phyloP scores from a whole-genome alignment of 2,888 invertebrate species.

The Deroplatys truncata region DNA sequence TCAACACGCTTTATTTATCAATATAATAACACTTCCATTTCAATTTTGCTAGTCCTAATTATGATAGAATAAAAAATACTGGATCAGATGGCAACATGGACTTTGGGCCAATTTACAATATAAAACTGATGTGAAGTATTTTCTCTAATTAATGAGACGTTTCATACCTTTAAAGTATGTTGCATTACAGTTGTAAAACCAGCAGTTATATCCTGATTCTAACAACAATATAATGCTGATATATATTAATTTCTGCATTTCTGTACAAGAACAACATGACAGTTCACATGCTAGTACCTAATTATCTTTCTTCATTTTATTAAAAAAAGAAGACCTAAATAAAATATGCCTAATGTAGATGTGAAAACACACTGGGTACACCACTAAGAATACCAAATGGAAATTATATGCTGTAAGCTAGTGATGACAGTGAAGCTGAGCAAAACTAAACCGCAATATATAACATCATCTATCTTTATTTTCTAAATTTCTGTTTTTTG shows the following conservation, averaged over 20 bases:
- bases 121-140: constrained; percentile 8
- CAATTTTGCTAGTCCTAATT: not conserved
- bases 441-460: not conserved
- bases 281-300: not conserved
- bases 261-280: not conserved
- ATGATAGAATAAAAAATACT: constrained; percentile 1
- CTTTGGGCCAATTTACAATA: constrained; percentile 8
- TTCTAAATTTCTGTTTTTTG: not conserved
- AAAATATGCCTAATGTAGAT: not conserved
- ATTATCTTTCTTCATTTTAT: not conserved
- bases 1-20: not conserved
- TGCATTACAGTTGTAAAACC: not conserved
- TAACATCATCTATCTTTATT: not conserved
- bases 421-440: not conserved
- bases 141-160: not conserved
- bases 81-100: constrained; percentile 11
- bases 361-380: not conserved
- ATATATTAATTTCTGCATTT: not conserved
- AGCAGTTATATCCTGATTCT: not conserved
- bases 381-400: not conserved
- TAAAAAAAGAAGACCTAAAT: not conserved
- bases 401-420: not conserved
- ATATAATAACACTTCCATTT: not conserved
- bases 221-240: not conserved
- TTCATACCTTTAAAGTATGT: not conserved